Conservation (phyloP, 1,140 invertebrate genomes). For the Nasonia giraulti region DNA sequence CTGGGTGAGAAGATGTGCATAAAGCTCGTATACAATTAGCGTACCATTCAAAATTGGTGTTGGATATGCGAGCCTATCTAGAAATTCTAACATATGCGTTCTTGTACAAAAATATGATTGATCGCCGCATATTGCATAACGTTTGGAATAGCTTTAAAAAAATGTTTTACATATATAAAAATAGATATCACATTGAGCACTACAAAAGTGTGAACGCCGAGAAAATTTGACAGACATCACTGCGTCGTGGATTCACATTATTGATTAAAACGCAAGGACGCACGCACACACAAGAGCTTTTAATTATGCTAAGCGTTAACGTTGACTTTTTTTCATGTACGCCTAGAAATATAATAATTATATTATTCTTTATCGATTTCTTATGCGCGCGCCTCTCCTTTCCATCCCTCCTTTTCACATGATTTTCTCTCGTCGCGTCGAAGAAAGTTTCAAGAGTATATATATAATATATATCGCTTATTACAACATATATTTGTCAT, state of each 20-base stretch:
- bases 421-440: background rate
- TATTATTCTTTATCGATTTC: constrained; percentile 18
- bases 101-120: constrained; percentile 40
- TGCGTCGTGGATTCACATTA: constrained; percentile 6
- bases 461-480: background rate
- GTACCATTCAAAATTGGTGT: background rate
- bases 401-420: background rate
- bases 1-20: background rate
- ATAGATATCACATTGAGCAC: constrained; percentile 14
- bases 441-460: background rate
- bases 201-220: constrained; percentile 12
- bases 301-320: constrained; percentile 19
- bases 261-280: constrained; percentile 33
- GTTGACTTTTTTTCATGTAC: constrained; percentile 29
- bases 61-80: background rate
- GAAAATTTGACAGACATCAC: constrained; percentile 32
- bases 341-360: constrained; percentile 40
- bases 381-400: constrained; percentile 16
- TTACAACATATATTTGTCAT: constrained; percentile 20
- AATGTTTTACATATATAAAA: constrained; percentile 1
- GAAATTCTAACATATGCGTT: background rate
- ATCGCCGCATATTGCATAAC: constrained; percentile 14
- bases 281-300: constrained; percentile 19
- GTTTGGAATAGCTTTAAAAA: constrained; percentile 12
- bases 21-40: background rate